Conservation (phyloP, 2,888 invertebrate genomes). For the Stenurella melanura region DNA sequence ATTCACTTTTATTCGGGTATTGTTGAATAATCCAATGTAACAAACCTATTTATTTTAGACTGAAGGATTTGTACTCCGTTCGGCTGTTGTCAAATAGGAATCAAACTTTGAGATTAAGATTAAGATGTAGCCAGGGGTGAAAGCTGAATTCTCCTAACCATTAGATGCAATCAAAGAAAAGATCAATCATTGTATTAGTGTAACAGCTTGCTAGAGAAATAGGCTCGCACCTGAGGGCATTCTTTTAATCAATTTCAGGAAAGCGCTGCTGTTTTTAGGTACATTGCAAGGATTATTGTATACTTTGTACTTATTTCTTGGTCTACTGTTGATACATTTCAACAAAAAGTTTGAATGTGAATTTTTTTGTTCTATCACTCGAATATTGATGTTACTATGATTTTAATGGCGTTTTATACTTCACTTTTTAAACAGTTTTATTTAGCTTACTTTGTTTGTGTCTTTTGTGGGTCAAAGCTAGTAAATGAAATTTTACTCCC, state of each 20-base stretch:
- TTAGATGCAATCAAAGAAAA: conserved; percentile 36
- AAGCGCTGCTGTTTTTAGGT: neutral
- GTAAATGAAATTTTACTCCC: too few relatives aligned
- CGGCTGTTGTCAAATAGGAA: conserved; percentile 28
- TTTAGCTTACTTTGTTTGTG: too few relatives aligned
- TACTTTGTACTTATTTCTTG: too few relatives aligned
- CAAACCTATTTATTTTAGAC: conserved; percentile 35
- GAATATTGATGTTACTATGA: too few relatives aligned
- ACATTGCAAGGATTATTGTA: too few relatives aligned
- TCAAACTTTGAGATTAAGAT: conserved; percentile 37
- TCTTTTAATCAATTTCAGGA: conserved; percentile 7
- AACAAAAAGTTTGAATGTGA: too few relatives aligned
- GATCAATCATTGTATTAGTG: conserved; percentile 38
- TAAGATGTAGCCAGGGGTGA: conserved; percentile 34
- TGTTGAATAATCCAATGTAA: conserved; percentile 12
- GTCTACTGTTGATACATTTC: too few relatives aligned
- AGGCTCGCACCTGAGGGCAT: conserved; percentile 20
- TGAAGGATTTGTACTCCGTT: conserved; percentile 32
- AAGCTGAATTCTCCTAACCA: conserved; percentile 30
- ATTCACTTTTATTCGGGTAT: conserved; percentile 4
- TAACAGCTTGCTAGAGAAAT: conserved; percentile 24
- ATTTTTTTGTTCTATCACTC: too few relatives aligned
- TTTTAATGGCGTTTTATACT: too few relatives aligned
- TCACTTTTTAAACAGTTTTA: too few relatives aligned
- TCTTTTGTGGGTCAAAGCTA: too few relatives aligned